phyloP scores from a whole-genome alignment of 2,113 vertebrate species.

The Xenopus laevis region DNA sequence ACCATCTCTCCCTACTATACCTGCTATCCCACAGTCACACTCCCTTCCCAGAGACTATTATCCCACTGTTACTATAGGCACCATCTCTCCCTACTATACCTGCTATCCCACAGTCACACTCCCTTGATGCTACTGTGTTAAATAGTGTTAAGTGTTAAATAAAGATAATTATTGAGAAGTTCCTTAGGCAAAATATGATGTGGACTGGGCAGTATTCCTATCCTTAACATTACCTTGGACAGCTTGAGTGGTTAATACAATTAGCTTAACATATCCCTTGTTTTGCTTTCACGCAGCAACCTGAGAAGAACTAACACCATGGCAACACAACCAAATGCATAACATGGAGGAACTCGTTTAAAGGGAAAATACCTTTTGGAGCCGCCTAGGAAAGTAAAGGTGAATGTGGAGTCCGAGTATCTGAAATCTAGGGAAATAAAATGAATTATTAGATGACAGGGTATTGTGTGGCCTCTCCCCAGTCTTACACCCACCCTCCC shows the following conservation, averaged over 20 bases:
- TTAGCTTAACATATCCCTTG: background rate
- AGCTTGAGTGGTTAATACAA: background rate
- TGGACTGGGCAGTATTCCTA: no score
- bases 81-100: no score
- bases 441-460: background rate
- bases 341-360: constrained; percentile 52
- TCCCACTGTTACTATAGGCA: no score
- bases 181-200: no score
- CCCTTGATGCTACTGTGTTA: no score
- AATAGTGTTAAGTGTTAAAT: no score
- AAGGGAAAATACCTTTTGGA: constrained; percentile 74
- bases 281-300: constrained; percentile 17
- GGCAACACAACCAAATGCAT: constrained; percentile 46
- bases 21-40: no score
- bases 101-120: no score
- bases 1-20: no score
- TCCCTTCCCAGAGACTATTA: no score
- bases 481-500: background rate
- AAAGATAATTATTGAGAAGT: no score
- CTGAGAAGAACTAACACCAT: constrained; percentile 26
- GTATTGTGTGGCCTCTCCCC: background rate
- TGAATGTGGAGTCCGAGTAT: constrained; percentile 84
- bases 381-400: constrained; percentile 81
- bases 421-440: constrained; percentile 72
- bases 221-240: background rate